Evolutionary conservation across 2,113 vertebrate genomes (phyloP).

Genomic region (Madoqua kirkii): DNA sequence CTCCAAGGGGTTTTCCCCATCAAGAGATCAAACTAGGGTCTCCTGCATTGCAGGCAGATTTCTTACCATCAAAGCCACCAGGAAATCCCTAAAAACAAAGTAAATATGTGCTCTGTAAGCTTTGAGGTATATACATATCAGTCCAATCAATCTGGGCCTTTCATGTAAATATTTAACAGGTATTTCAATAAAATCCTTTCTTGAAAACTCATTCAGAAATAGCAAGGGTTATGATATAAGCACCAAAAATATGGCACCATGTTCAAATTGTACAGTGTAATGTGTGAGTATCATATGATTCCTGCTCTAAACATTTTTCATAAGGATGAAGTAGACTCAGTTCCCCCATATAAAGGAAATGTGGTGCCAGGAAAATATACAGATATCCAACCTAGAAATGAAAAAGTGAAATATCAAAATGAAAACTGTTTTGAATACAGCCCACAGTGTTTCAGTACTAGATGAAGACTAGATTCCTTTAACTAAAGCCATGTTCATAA

Average conservation of each 20-base stretch:
- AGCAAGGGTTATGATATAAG: background rate
- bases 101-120: background rate
- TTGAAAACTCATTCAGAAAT: background rate
- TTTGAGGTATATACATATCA: background rate
- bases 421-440: background rate
- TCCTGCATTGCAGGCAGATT: background rate
- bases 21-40: background rate
- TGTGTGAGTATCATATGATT: background rate
- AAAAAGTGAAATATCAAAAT: background rate
- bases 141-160: background rate
- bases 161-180: background rate
- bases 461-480: background rate
- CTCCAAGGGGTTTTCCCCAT: background rate
- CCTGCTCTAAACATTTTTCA: background rate
- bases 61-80: background rate
- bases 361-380: background rate
- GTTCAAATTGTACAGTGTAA: background rate
- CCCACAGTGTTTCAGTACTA: background rate
- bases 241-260: background rate
- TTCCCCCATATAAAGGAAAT: background rate
- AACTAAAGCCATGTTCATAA: background rate
- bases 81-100: background rate
- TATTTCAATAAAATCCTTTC: background rate
- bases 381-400: background rate
- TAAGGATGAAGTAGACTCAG: background rate